Evolutionary conservation across 2,113 vertebrate genomes (phyloP), one percentile per base, ranked within the genome.

Genomic region (Eleginops maclovinus): DNA sequence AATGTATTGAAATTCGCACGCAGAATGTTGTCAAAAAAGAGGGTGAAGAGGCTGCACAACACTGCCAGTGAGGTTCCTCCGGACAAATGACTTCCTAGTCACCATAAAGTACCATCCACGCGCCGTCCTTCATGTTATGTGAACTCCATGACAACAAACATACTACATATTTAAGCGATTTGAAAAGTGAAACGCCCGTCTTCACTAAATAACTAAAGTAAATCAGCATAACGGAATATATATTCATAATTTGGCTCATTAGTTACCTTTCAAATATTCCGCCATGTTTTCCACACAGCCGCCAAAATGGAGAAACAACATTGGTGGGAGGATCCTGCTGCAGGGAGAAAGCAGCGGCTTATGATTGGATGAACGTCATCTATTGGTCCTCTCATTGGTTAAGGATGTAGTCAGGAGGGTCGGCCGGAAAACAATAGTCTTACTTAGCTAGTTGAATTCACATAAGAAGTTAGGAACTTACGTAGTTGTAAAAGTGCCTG

Each of bases 241-340:
- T 54, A 70, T 16, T 44, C 2, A 55, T 49, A 62, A 58, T 15
- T 26, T n/a, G 0, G 51, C 22, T n/a, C 17, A 15, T 66, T 4
- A 46, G 2, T 90, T 91, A 95, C 93, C 93, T 93, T 94, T 94
- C 84, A 93, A 94, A 94, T 85, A 51, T 90, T 90, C 91, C 91
- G 93, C 94, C 94, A 95, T 95, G 78, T 91, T 93, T 88, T 71
- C 72, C 72, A 10, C 81, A 64, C 69, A 87, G 84, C 88, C 88
- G 93, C 91, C 89, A 93, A 93, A 93, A 91, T 75, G 4, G 12
- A 49, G 8, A 19, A 49, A 4, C 44, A 41, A 28, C 43, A 58
- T 13, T 21, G 65, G 43, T 46, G 24, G 71, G 36, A 72, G n/a
- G 50, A 14, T 15, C 21, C 40, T 40, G 15, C 16, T 4, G 31